Evolutionary conservation across 2,888 invertebrate species (phyloP).

Genomic region (Portevinia maculata): DNA sequence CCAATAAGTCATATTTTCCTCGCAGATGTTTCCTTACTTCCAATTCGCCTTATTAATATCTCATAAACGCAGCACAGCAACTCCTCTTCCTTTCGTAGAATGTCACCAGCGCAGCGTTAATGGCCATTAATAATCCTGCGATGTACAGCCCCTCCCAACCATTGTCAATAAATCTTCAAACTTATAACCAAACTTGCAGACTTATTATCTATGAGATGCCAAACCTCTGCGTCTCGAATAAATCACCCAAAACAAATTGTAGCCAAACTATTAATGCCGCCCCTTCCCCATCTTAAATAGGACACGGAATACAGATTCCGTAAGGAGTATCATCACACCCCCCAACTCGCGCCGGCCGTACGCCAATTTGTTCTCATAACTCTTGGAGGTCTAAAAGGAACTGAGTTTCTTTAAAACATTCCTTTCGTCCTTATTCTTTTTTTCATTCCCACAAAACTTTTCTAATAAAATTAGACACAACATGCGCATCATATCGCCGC

Average conservation of each 20-base stretch:
- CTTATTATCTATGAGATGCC: constrained; percentile 70
- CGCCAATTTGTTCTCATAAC: constrained; percentile 41
- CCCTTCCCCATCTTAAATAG: neutral
- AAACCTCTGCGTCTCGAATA: constrained; percentile 69
- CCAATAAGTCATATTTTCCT: neutral
- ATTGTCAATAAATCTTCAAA: constrained; percentile 66
- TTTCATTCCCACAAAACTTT: constrained; percentile 59
- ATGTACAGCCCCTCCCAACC: neutral
- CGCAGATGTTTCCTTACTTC: neutral
- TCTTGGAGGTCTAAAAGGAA: constrained; percentile 46
- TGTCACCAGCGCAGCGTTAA: constrained; percentile 69
- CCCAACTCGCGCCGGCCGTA: neutral
- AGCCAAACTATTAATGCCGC: constrained; percentile 63
- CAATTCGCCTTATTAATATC: neutral
- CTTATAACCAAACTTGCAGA: constrained; percentile 64
- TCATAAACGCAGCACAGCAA: neutral
- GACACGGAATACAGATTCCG: constrained; percentile 28
- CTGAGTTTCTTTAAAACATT: constrained; percentile 60
- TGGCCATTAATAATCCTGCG: constrained; percentile 65
- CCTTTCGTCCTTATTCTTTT: neutral
- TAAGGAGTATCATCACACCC: constrained; percentile 17
- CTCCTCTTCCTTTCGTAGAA: constrained; percentile 32
- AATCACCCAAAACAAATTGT: constrained; percentile 72
- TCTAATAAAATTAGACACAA: constrained; percentile 71
- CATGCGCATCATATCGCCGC: constrained; percentile 16